Base-by-base conservation (phyloP, 2,797 vertebrate genomes). In the Trachurus trachurus region DNA sequence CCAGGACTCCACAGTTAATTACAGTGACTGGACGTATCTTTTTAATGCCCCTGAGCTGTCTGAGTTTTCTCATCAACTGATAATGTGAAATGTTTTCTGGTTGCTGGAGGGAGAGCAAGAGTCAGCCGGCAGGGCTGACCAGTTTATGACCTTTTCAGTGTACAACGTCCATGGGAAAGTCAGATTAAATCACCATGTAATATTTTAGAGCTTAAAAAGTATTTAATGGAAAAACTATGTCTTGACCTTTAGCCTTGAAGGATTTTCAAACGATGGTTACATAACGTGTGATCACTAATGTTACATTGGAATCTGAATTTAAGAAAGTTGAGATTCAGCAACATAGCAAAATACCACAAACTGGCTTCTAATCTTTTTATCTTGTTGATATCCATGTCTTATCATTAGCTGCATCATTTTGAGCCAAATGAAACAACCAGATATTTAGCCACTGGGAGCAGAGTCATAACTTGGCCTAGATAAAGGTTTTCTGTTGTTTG, bases 401-500 rank as follows among this genome's bases (percentile, higher is more conserved):
- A 82, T 90, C 82, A 80, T 84, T 77, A 83, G 80, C 74, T 66
- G n/a, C n/a, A n/a, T n/a, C n/a, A 83, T 80, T 26, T 81, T 80
- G 68, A 85, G 88, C 76, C 82, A 91, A 84, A 79, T 42, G 50
- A 87, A 75, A 89, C 79, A 61, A 40, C 40, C 56, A 83, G 76
- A 91, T 78, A 66, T 54, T 65, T 34, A 34, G 31, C 31, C 31
- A 34, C 6, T 7, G 31, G 31, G 8, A 37, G 7, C 77, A 79
- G 74, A 70, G 83, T 92, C 82, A 91, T 84, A 90, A 88, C 83
- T 80, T 91, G 88, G 89, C 92, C 91, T 92, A 92, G 87, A 93
- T 93, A 93, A 88, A 88, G 89, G 79, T 86, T 91, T 92, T 88
- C 74, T 89, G 83, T 93, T 92, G 87, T 93, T 93, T 91, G 87